A percentile compares a stretch with the other conserved stretches of the same genome.
Evolutionary conservation across 2,888 invertebrate genomes (phyloP).

Genomic region (Stratiomys singularior): DNA sequence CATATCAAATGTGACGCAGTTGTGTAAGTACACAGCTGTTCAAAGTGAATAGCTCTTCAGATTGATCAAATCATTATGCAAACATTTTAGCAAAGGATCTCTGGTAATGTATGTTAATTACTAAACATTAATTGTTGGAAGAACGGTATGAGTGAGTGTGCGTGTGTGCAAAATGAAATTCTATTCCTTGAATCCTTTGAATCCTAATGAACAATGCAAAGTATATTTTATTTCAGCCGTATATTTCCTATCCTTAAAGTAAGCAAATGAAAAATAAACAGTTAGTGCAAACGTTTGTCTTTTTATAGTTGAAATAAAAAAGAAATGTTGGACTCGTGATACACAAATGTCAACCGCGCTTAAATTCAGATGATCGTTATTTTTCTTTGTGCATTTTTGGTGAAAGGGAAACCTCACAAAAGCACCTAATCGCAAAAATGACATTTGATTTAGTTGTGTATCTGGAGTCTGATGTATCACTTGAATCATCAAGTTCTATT

Average conservation of each 20-base stretch:
- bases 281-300: slow-evolving; percentile 51
- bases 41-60: too few species aligned
- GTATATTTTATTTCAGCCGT: slow-evolving; percentile 21
- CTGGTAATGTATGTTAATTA: slow-evolving; percentile 23
- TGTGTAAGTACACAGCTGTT: too few species aligned
- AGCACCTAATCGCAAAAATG: too few species aligned
- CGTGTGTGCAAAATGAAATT: slow-evolving; percentile 45
- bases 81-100: slow-evolving; percentile 38
- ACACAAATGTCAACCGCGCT: neutral
- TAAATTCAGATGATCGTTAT: too few species aligned
- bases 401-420: neutral
- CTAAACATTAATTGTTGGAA: slow-evolving; percentile 52
- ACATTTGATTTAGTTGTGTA: slow-evolving; percentile 4
- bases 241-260: slow-evolving; percentile 1
- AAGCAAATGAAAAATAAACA: slow-evolving; percentile 37
- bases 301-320: neutral
- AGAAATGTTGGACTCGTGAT: neutral
- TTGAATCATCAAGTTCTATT: neutral
- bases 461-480: neutral
- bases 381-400: too few species aligned
- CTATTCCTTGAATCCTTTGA: neutral
- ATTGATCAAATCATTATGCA: slow-evolving; percentile 34
- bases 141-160: slow-evolving; percentile 53
- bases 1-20: too few species aligned
- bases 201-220: neutral